phyloP scores from a whole-genome alignment of 1,140 invertebrate species.

The Pseudomyrmex cubaensis region DNA sequence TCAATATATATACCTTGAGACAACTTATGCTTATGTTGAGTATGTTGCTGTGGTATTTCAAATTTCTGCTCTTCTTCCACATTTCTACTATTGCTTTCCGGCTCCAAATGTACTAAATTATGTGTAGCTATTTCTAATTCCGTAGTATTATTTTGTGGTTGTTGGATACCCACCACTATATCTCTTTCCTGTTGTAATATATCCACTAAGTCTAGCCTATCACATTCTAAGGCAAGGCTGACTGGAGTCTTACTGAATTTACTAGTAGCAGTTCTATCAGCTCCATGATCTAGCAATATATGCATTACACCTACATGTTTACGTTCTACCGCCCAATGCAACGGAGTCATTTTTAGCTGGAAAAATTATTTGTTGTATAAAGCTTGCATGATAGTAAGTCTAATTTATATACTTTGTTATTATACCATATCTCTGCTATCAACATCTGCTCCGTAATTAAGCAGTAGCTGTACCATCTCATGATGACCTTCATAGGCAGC shows the following conservation, averaged over 20 bases:
- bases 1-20: constrained; percentile 59
- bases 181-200: constrained; percentile 85
- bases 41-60: constrained; percentile 66
- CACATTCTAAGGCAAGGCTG: constrained; percentile 90
- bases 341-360: constrained; percentile 95
- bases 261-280: constrained; percentile 88
- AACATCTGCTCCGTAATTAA: constrained; percentile 92
- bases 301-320: constrained; percentile 90
- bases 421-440: constrained; percentile 94
- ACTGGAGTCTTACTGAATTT: constrained; percentile 95
- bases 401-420: constrained; percentile 59
- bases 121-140: constrained; percentile 82
- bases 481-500: constrained; percentile 94
- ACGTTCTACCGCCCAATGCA: constrained; percentile 97
- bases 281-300: constrained; percentile 90
- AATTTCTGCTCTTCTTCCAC: constrained; percentile 72
- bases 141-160: constrained; percentile 78
- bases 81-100: constrained; percentile 75
- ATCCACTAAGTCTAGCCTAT: constrained; percentile 87
- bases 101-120: constrained; percentile 79
- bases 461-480: constrained; percentile 90
- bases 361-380: constrained; percentile 49
- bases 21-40: background rate
- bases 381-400: background rate
- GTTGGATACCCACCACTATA: constrained; percentile 78